Evolutionary conservation across 2,797 vertebrate genomes (phyloP), one percentile per base, ranked within the genome.

Genomic region (Enteromius trimaculatus): DNA sequence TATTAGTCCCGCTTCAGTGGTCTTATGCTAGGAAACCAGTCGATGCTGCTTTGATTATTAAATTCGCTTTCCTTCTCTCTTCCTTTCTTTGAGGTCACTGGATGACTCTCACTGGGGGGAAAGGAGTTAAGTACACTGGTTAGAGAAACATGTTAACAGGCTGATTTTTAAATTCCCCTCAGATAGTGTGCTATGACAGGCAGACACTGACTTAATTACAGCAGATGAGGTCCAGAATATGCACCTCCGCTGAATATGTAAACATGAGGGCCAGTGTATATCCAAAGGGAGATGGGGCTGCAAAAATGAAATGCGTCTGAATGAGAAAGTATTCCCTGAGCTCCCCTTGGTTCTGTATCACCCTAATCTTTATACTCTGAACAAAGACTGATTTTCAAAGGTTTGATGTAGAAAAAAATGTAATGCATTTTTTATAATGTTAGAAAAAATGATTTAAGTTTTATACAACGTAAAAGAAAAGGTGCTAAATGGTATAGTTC

Each of bases 181-280:
- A 85, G 86, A 89, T 87, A 77, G 66, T n/a, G 49, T 77, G 80
- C 85, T 80, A 90, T 92, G 87, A 94, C 93, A 92, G 92, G 91
- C 92, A 86, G 90, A 89, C 92, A 87, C 90, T 90, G 90, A 89
- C 91, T 94, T 94, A 94, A 95, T 94, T 94, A 94, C 90, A 84
- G 88, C 90, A 92, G 90, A 91, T 88, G 90, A 92, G 89, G 88
- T 89, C 71, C 90, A 86, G 90, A 87, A 90, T 91, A 87, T 90
- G 91, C 88, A 88, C 90, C 87, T 88, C 90, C 88, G 91, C 72
- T 86, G 86, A 87, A 87, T 90, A 82, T 86, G 84, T 82, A 81
- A 86, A 85, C 75, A 76, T 11, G 4, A 58, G 83, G 47, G 31
- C 72, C 75, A 82, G 85, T 55, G 66, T 58, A 74, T 84, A 65